Conservation (phyloP, 2,113 vertebrate genomes). For the Oreamnos americanus region DNA sequence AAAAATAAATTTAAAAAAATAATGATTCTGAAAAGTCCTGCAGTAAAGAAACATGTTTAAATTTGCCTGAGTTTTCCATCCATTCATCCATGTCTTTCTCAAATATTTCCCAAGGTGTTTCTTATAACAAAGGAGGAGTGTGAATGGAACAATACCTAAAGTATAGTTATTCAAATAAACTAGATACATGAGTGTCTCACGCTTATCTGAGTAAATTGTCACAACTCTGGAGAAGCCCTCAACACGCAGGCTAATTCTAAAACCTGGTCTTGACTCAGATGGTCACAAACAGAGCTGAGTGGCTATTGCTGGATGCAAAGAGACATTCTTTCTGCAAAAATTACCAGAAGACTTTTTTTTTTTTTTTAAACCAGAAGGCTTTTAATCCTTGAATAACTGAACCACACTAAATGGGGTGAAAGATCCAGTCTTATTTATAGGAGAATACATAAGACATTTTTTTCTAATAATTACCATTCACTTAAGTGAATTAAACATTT, state of each 20-base stretch:
- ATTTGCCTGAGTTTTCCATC: not conserved
- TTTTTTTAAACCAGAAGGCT: not conserved
- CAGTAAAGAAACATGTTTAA: not conserved
- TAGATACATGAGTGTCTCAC: accelerated
- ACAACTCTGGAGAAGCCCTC: not conserved
- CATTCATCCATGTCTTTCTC: not conserved
- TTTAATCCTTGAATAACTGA: not conserved
- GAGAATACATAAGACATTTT: not conserved
- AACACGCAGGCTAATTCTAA: not conserved
- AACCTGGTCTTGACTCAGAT: too few relatives aligned
- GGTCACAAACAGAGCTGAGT: too few relatives aligned
- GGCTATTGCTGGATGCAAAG: too few relatives aligned
- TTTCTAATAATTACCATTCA: not conserved
- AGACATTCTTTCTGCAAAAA: not conserved
- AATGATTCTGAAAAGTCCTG: not conserved
- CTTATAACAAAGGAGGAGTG: not conserved
- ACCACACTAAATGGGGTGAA: not conserved
- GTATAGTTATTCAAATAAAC: accelerated
- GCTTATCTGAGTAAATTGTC: not conserved
- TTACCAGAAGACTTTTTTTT: not conserved
- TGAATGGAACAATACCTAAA: not conserved
- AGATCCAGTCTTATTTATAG: not conserved
- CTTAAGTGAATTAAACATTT: not conserved
- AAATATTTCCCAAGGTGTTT: too few relatives aligned
- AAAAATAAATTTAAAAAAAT: not conserved